A percentile compares a stretch with the other conserved stretches of the same genome.
phyloP scores from a whole-genome alignment of 2,888 invertebrate species.

The Nemotelus pantherinus region DNA sequence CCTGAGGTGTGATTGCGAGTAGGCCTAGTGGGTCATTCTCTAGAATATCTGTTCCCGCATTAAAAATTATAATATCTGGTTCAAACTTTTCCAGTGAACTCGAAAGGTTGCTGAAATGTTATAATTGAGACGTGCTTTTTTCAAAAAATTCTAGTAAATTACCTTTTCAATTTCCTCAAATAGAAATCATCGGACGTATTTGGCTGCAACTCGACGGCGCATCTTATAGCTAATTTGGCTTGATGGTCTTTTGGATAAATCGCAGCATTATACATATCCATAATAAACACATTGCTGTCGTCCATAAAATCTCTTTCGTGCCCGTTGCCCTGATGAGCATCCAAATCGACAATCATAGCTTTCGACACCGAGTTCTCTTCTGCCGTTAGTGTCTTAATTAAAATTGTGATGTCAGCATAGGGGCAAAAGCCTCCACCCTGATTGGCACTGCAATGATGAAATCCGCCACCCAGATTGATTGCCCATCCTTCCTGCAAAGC shows the following conservation, averaged over 20 bases:
- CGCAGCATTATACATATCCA: conserved; percentile 85
- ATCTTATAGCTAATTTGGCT: conserved; percentile 78
- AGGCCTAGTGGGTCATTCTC: conserved; percentile 81
- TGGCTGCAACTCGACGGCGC: conserved; percentile 73
- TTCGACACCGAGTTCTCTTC: conserved; percentile 69
- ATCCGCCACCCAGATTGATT: conserved; percentile 91
- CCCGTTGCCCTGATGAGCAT: conserved; percentile 95
- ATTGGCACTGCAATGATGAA: conserved; percentile 84
- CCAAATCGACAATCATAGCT: conserved; percentile 88
- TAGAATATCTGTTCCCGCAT: conserved; percentile 91
- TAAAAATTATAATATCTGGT: conserved; percentile 87
- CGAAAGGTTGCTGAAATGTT: conserved; percentile 71
- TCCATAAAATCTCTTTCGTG: conserved; percentile 83
- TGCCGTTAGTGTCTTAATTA: conserved; percentile 74
- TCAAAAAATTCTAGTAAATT: conserved; percentile 56
- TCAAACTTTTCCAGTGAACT: conserved; percentile 75
- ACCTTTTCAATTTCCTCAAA: conserved; percentile 73
- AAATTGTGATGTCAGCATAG: conserved; percentile 87
- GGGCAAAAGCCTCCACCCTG: conserved; percentile 89
- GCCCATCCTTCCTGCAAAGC: conserved; percentile 87
- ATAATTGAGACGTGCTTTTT: conserved; percentile 2
- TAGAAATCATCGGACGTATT: conserved; percentile 76
- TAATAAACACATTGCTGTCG: conserved; percentile 79
- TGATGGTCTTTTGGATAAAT: conserved; percentile 82
- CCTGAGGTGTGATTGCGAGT: conserved; percentile 75